Conservation (phyloP, 1,140 invertebrate genomes). For the Heliconius congener region DNA sequence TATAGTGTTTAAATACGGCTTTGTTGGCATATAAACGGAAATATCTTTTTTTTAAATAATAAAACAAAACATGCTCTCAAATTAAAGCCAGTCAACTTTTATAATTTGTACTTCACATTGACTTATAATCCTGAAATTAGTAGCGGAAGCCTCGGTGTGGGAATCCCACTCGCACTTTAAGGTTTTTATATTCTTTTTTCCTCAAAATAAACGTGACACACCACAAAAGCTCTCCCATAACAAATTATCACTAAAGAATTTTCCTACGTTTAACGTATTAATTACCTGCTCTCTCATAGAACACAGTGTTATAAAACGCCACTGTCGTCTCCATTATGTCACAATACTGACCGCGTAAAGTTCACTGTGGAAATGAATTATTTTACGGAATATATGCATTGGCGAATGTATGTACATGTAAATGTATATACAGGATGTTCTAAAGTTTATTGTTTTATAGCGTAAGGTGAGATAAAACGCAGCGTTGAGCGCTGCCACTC, state of each 20-base stretch:
- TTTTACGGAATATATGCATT: neutral
- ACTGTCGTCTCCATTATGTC: conserved; percentile 50
- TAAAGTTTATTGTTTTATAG: neutral
- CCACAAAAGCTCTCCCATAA: neutral
- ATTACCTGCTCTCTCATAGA: conserved; percentile 71
- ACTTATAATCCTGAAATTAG: no score
- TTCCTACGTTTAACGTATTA: no score
- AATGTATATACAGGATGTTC: neutral
- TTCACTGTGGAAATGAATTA: neutral
- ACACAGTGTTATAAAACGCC: conserved; percentile 55
- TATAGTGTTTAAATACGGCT: no score
- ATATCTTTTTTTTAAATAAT: no score
- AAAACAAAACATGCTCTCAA: no score
- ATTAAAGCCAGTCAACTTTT: no score
- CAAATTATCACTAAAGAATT: neutral
- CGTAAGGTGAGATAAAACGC: neutral
- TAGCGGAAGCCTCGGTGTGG: no score
- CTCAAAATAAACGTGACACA: neutral
- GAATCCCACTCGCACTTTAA: no score
- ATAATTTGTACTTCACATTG: no score
- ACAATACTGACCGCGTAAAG: conserved; percentile 17
- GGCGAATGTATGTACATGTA: neutral
- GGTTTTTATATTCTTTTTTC: no score
- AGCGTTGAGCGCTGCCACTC: neutral
- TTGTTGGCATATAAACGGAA: no score